phyloP scores from a whole-genome alignment of 2,113 vertebrate genomes.

The Platanista minor region DNA sequence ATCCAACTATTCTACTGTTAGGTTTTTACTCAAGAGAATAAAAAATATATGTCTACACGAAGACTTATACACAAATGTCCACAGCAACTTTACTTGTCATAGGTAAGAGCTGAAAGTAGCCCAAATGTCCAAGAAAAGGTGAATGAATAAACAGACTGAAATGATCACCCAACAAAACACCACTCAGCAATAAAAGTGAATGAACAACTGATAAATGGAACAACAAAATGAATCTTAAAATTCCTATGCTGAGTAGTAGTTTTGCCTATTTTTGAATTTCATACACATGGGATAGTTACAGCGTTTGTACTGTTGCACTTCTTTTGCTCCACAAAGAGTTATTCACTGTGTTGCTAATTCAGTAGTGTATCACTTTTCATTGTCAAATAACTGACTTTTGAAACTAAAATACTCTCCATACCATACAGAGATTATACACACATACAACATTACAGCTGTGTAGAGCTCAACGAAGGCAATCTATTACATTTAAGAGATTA shows the following conservation, averaged over 20 bases:
- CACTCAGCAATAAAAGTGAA: background rate
- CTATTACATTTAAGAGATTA: background rate
- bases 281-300: background rate
- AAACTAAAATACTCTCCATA: background rate
- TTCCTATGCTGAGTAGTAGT: background rate
- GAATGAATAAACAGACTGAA: background rate
- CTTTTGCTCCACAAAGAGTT: background rate
- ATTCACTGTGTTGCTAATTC: background rate
- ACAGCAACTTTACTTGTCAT: background rate
- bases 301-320: background rate
- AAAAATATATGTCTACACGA: background rate
- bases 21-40: background rate
- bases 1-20: background rate
- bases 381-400: background rate
- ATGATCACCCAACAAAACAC: background rate
- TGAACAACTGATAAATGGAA: background rate
- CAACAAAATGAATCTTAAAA: background rate
- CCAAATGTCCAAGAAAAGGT: background rate
- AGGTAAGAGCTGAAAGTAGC: background rate
- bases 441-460: no score
- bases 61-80: background rate
- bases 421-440: background rate
- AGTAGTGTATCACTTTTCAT: background rate
- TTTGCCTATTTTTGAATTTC: background rate
- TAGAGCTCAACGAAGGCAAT: background rate